Percentiles rank a stretch among this genome's conserved stretches.
Conservation (phyloP, 1,140 invertebrate genomes). For the Ladona fulva region DNA sequence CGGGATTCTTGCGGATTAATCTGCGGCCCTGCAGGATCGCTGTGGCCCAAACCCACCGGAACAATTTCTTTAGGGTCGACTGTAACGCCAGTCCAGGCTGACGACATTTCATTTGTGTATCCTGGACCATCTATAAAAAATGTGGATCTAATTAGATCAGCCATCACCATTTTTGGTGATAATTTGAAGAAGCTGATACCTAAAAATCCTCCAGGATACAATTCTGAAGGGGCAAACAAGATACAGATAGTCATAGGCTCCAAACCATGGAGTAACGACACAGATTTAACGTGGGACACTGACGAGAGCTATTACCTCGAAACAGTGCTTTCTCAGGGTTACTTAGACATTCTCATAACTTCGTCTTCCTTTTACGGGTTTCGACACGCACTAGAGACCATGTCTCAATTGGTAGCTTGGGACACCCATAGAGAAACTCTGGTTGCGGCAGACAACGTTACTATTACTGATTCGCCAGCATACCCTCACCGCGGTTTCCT, state of each 20-base stretch:
- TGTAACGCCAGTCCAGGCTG: background rate
- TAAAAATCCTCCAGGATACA: conserved; percentile 44
- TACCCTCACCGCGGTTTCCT: conserved; percentile 51
- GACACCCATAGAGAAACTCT: conserved; percentile 29
- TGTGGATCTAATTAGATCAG: conserved; percentile 37
- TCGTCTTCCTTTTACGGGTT: conserved; percentile 62
- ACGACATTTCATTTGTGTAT: background rate
- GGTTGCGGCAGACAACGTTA: conserved; percentile 25
- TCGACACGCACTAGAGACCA: conserved; percentile 64
- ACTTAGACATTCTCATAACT: conserved; percentile 46
- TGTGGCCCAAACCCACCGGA: conserved; percentile 61
- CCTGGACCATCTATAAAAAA: conserved; percentile 23
- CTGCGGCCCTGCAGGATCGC: conserved; percentile 52
- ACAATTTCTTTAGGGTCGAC: conserved; percentile 35
- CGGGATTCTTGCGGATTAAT: conserved; percentile 47
- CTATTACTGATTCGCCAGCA: conserved; percentile 33
- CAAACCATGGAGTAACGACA: conserved; percentile 35
- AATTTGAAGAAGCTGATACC: conserved; percentile 41
- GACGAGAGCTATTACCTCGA: conserved; percentile 51
- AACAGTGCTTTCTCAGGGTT: conserved; percentile 12
- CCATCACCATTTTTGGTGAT: conserved; percentile 41
- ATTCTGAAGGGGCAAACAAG: conserved; percentile 35
- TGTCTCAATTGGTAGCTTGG: conserved; percentile 51
- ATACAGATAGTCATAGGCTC: conserved; percentile 41
- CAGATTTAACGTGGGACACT: conserved; percentile 48